Base-by-base conservation (phyloP, 2,113 vertebrate species). In the Trinectes maculatus region DNA sequence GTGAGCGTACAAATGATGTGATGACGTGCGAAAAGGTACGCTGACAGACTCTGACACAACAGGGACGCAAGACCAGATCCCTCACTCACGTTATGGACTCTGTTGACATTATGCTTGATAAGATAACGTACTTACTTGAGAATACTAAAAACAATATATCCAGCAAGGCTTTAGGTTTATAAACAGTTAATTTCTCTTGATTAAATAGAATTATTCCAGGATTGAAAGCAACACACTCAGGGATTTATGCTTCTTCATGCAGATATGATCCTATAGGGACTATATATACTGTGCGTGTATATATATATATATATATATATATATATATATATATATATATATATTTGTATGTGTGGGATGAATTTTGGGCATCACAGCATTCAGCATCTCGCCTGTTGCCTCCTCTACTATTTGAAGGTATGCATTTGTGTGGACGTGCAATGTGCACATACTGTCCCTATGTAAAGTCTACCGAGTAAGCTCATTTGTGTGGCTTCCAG, bases 31-130 rank as follows among this genome's bases (percentile, higher is more conserved):
- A 51, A 70, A 44, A 36, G 46, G 7, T 66, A 12, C 9, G 65
- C 46, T 79, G 83, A 85, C 54, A 71, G 76, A 54, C 22, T 36
- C 25, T 65, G 65, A 79, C 69, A 72, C 33, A 63, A 63, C 80
- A 70, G 53, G 70, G 24, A 40, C 56, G 44, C 44, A 58, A 47
- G 43, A 69, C 47, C 36, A 36, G 40, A 33, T 52, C 67, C 42
- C 59, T n/a, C 59, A 19, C 24, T 18, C 26, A 62, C 68, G 82
- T 75, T 58, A 70, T 53, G 74, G 69, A 29, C 15, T 51, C 42
- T 70, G 72, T n/a, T 75, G 84, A 83, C 24, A 29, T 46, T 39
- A 8, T 9, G 55, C 74, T 68, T 71, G 51, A 84, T 67, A 74
- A 69, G 51, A 65, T 39, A 55, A 60, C 22, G 36, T 26, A 48